Conservation (phyloP, 2,888 invertebrate species). For the Limnephilus rhombicus region DNA sequence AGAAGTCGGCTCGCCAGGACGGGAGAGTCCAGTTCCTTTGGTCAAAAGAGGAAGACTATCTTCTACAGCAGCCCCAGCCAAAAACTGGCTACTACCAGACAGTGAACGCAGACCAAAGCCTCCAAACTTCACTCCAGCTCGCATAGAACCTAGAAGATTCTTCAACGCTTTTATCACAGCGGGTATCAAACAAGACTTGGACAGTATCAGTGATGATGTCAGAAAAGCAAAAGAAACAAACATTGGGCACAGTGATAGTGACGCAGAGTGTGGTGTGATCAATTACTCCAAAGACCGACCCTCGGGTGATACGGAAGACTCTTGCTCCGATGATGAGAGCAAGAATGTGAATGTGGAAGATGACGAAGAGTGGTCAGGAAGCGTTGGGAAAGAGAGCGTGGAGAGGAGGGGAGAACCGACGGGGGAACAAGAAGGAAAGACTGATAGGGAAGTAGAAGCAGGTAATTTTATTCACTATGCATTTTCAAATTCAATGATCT, state of each 20-base stretch:
- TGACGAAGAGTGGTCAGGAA: slow-evolving; percentile 65
- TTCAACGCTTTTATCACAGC: slow-evolving; percentile 60
- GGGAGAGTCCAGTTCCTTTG: slow-evolving; percentile 69
- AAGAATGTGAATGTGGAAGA: slow-evolving; percentile 67
- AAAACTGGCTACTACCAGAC: slow-evolving; percentile 76
- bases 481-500: neutral
- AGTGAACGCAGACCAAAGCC: slow-evolving; percentile 62
- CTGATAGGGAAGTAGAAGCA: slow-evolving; percentile 55
- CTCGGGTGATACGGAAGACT: slow-evolving; percentile 63
- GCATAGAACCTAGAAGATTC: slow-evolving; percentile 61
- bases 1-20: slow-evolving; percentile 69
- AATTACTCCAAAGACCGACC: slow-evolving; percentile 66
- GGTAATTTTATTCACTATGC: neutral
- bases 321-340: slow-evolving; percentile 68
- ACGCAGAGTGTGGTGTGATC: slow-evolving; percentile 63
- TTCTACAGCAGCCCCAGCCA: slow-evolving; percentile 70
- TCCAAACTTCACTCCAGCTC: slow-evolving; percentile 44
- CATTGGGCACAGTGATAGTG: slow-evolving; percentile 58
- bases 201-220: slow-evolving; percentile 43
- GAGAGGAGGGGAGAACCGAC: slow-evolving; percentile 67
- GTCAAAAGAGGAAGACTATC: slow-evolving; percentile 73
- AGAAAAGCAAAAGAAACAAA: slow-evolving; percentile 36
- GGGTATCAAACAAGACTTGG: slow-evolving; percentile 58
- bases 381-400: slow-evolving; percentile 67
- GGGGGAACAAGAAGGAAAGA: slow-evolving; percentile 52